phyloP scores from a whole-genome alignment of 2,797 vertebrate species.

The Macroramphosus scolopax region DNA sequence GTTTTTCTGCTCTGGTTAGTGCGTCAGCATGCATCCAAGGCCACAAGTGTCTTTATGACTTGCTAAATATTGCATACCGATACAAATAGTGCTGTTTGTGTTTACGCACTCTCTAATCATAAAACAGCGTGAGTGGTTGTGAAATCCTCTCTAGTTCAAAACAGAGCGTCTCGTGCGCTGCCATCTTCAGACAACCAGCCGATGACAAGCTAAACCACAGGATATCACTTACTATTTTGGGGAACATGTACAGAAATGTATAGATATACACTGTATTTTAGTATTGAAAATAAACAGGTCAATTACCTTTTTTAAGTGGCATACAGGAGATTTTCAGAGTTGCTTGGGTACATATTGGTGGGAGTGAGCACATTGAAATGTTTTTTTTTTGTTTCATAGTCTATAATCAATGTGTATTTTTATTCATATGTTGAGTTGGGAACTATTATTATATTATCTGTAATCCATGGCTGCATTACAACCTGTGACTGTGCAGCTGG shows the following conservation, averaged over 20 bases:
- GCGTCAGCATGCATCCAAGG: conserved; percentile 39
- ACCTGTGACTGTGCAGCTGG: no score
- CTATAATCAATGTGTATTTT: no score
- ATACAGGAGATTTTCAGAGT: no score
- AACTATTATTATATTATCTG: no score
- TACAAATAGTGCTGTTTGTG: conserved; percentile 50
- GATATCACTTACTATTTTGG: conserved; percentile 20
- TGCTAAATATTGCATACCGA: conserved; percentile 55
- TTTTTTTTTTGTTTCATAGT: no score
- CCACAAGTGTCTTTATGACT: conserved; percentile 55
- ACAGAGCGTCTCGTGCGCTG: conserved; percentile 12
- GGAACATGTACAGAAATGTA: conserved; percentile 1
- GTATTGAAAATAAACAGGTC: no score
- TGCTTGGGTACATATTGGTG: no score
- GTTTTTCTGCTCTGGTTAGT: conserved; percentile 46
- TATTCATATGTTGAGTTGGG: no score
- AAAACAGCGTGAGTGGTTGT: conserved; percentile 18
- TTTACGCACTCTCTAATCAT: conserved; percentile 52
- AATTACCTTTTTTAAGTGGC: no score
- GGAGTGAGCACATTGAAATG: no score
- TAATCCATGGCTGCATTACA: no score
- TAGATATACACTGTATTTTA: no score
- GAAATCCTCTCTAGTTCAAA: conserved; percentile 25
- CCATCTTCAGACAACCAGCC: conserved; percentile 14
- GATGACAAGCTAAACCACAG: conserved; percentile 32